These are phyloP conservation scores for Luffia ferchaultella DNA, from an alignment of 2,888 invertebrate species.

Conservation along the genomic window DNA sequence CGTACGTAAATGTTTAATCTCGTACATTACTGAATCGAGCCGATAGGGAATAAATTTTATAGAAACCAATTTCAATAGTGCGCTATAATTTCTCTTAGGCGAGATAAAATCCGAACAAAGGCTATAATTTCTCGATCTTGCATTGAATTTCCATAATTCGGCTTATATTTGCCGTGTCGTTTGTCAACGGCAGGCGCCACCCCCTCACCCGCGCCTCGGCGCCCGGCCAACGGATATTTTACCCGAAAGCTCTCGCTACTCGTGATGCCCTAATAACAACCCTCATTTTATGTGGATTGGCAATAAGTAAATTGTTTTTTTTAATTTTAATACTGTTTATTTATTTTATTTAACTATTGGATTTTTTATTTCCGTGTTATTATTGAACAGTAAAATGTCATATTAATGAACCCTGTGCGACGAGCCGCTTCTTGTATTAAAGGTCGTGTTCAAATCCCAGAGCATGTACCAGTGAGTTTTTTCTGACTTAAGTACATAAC, in stretches of 20 bases:
- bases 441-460: too few relatives aligned
- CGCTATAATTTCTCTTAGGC: slow-evolving; percentile 33
- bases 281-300: too few relatives aligned
- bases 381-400: too few relatives aligned
- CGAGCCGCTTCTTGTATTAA: too few relatives aligned
- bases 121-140: slow-evolving; percentile 46
- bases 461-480: too few relatives aligned
- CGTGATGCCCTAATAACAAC: background rate
- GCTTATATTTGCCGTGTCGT: slow-evolving; percentile 38
- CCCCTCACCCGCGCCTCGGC: background rate
- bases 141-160: slow-evolving; percentile 48
- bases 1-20: background rate
- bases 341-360: too few relatives aligned
- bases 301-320: too few relatives aligned
- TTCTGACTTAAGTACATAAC: too few relatives aligned
- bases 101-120: slow-evolving; percentile 44
- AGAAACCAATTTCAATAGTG: slow-evolving; percentile 57
- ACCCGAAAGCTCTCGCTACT: background rate
- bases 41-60: slow-evolving; percentile 33
- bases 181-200: slow-evolving; percentile 9
- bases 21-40: background rate
- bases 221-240: background rate
- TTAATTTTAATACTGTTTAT: too few relatives aligned
- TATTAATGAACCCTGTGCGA: too few relatives aligned
- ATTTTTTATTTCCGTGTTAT: too few relatives aligned